Evolutionary conservation across 2,113 vertebrate genomes (phyloP).

Genomic region (Lagopus muta): DNA sequence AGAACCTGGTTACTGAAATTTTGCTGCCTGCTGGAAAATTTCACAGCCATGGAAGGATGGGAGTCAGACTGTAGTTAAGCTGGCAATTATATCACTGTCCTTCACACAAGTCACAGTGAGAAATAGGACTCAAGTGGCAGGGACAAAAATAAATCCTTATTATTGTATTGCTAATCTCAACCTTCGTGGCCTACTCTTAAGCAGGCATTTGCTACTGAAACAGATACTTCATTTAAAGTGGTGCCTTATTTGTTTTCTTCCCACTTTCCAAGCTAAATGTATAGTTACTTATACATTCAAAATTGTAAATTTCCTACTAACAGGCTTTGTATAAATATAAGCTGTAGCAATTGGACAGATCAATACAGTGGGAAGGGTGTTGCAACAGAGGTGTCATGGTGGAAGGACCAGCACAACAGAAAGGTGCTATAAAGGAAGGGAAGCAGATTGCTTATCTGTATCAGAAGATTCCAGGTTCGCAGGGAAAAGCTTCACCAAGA

Average conservation of each 20-base stretch:
- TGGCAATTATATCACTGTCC: not conserved
- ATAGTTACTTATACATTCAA: not conserved
- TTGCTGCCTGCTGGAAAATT: conserved; percentile 72
- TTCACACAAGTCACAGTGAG: conserved; percentile 9
- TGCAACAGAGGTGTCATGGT: too few relatives aligned
- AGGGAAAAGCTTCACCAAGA: too few relatives aligned
- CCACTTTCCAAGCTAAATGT: not conserved
- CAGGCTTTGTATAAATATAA: not conserved
- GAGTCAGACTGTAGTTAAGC: conserved; percentile 14
- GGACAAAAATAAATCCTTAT: conserved; percentile 12
- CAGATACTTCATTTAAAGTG: not conserved
- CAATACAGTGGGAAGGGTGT: too few relatives aligned
- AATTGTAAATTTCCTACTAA: not conserved
- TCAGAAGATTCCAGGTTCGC: too few relatives aligned
- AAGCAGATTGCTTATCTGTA: too few relatives aligned
- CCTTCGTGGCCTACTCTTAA: accelerated
- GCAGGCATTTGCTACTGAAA: not conserved
- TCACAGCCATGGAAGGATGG: conserved; percentile 42
- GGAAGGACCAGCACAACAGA: too few relatives aligned
- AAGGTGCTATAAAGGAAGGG: too few relatives aligned
- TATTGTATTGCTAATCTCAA: not conserved
- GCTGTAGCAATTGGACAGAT: too few relatives aligned
- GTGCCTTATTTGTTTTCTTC: not conserved
- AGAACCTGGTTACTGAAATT: conserved; percentile 69
- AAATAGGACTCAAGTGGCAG: conserved; percentile 40